phyloP scores from a whole-genome alignment of 2,888 invertebrate species.

The Idaea aversata region DNA sequence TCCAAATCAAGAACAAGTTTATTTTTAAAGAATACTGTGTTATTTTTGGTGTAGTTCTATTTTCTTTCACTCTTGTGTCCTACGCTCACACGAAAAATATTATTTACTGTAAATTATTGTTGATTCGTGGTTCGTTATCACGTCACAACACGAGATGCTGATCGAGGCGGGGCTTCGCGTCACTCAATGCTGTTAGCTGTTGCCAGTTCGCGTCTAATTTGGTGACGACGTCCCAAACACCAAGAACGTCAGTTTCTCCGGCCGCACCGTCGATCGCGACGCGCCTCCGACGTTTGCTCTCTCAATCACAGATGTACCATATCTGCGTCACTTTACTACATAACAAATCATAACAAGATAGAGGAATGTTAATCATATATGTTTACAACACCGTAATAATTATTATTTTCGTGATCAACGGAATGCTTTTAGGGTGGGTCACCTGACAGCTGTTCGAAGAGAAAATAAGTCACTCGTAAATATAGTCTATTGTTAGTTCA shows the following conservation, averaged over 20 bases:
- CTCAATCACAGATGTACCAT: constrained; percentile 23
- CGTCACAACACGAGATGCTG: constrained; percentile 34
- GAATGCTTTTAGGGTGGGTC: constrained; percentile 13
- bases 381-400: constrained; percentile 39
- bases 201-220: constrained; percentile 68
- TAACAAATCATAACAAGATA: constrained; percentile 30
- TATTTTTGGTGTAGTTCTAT: constrained; percentile 32
- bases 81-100: constrained; percentile 43
- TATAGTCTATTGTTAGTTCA: background rate
- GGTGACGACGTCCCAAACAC: constrained; percentile 62
- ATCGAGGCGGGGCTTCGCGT: constrained; percentile 66
- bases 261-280: constrained; percentile 27
- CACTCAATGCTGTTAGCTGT: constrained; percentile 55
- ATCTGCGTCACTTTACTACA: constrained; percentile 40
- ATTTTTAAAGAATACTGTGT: background rate
- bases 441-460: background rate
- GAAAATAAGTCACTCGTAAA: background rate
- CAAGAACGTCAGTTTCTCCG: constrained; percentile 39
- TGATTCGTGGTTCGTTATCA: constrained; percentile 51
- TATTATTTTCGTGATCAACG: constrained; percentile 22
- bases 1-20: background rate
- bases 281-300: constrained; percentile 17
- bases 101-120: constrained; percentile 41
- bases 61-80: constrained; percentile 38
- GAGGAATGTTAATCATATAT: constrained; percentile 34